A percentile compares a stretch with the other conserved stretches of the same genome.
phyloP scores from a whole-genome alignment of 1,140 invertebrate species.

The Zaprionus ornatus region DNA sequence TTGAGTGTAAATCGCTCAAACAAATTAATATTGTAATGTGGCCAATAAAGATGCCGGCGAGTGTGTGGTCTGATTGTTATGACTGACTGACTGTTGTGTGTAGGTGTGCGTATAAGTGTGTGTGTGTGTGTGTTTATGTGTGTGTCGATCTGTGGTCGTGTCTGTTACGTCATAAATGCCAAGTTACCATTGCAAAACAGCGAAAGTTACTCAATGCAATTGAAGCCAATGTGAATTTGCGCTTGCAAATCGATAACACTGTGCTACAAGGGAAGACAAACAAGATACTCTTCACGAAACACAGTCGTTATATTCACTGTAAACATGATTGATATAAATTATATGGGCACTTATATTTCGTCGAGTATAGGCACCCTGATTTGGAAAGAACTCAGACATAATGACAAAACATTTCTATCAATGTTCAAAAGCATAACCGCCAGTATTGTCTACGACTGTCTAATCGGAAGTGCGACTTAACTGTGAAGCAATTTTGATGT shows the following conservation, averaged over 20 bases:
- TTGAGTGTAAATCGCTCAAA: conserved; percentile 46
- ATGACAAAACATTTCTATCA: no score
- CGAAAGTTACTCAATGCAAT: conserved; percentile 74
- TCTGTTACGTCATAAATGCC: conserved; percentile 41
- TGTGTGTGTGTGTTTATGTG: not conserved
- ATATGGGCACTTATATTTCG: no score
- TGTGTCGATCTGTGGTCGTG: conserved; percentile 17
- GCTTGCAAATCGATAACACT: conserved; percentile 64
- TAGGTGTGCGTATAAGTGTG: not conserved
- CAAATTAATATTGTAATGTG: conserved; percentile 71
- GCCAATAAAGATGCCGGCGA: conserved; percentile 53
- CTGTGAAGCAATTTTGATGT: not conserved
- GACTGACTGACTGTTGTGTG: conserved; percentile 29
- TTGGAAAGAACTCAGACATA: no score
- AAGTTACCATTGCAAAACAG: conserved; percentile 35
- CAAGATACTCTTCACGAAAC: no score
- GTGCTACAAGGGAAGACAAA: not conserved
- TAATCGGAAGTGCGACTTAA: not conserved
- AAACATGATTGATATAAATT: no score
- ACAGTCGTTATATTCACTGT: no score
- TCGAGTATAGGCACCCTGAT: no score
- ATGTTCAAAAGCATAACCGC: no score
- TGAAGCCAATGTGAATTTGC: conserved; percentile 56
- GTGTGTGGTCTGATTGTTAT: conserved; percentile 30
- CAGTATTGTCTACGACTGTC: accelerated